These are phyloP conservation scores for Sebastes alutus DNA, from an alignment of 2,797 vertebrate genomes.

Conservation along the genomic window DNA sequence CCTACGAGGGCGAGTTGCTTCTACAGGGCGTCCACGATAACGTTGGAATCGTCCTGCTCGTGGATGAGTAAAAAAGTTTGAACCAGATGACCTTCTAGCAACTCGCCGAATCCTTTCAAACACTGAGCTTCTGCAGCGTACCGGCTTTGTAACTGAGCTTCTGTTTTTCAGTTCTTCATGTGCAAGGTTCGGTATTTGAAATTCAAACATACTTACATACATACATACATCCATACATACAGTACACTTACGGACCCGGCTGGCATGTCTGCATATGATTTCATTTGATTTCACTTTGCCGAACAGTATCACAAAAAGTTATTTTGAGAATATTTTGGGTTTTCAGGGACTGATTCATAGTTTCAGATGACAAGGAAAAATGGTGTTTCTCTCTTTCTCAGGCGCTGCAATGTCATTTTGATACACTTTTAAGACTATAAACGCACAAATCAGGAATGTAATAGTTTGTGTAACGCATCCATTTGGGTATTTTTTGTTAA, in stretches of 20 bases:
- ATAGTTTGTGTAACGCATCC: conserved; percentile 33
- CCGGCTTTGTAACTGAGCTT: conserved; percentile 5
- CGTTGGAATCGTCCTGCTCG: conserved; percentile 88
- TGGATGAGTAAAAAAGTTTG: conserved; percentile 50
- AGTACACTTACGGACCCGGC: neutral
- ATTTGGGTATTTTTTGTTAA: conserved; percentile 28
- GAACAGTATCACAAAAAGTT: conserved; percentile 5
- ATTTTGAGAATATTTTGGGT: neutral
- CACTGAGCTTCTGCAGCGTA: conserved; percentile 20
- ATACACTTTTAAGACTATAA: conserved; percentile 55
- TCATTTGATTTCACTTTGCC: conserved; percentile 22
- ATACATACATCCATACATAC: too few relatives aligned
- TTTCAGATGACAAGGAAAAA: neutral
- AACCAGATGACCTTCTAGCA: neutral
- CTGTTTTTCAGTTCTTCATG: neutral
- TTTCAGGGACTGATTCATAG: conserved; percentile 4
- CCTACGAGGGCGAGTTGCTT: conserved; percentile 90
- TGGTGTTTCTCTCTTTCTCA: conserved; percentile 10
- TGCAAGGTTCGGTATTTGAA: conserved; percentile 27
- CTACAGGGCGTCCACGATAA: conserved; percentile 96
- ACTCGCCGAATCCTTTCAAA: conserved; percentile 22
- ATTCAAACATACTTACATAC: neutral
- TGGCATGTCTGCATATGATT: conserved; percentile 1
- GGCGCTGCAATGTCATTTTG: conserved; percentile 32
- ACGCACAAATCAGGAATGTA: conserved; percentile 62